Evolutionary conservation across 2,888 invertebrate species (phyloP), one percentile per base, ranked within the genome.

Genomic region (Cerceris rybyensis): DNA sequence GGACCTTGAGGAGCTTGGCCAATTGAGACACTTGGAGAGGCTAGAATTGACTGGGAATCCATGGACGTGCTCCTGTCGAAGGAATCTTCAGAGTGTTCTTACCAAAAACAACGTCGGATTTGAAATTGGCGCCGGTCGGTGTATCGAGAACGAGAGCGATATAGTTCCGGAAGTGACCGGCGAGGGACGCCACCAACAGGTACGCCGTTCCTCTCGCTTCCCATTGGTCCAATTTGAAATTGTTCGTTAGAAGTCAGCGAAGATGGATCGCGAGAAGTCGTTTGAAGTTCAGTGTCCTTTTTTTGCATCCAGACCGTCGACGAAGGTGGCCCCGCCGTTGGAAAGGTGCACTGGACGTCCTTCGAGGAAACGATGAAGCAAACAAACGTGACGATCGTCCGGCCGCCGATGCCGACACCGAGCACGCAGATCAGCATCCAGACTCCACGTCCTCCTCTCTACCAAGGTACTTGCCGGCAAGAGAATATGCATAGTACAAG

Each of bases 41-140:
- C 13, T 90, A 11, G 86, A 88, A 7, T 78, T 78, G 0, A 55
- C 66, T 0, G 85, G 80, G 6, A 90, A 90, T 78, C 88, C 89
- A 0, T 89, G 89, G 90, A 64, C 70, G 0, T 90, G 90, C 60
- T 70, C 55, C 0, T 90, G 90, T 28, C 80, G 77, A 2, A 46
- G 57, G 0, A 75, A 85, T 43, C 70, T 90, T 9, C 78, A 83
- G 46, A 73, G 50, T 16, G 84, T 82, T 41, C 61, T 90, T 8
- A 71, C 46, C 0, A 66, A 67, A 2, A 80, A 28, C n/a, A 77
- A 80, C 5, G 75, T 89, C 8, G 89, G 83, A 1, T 90, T 86
- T 43, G 82, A 85, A 6, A 86, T 88, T 0, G 82, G 78, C 41
- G 75, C 73, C 0, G 83, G 82, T 0, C 64, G 78, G 8, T 88